Evolutionary conservation across 2,888 invertebrate genomes (phyloP).

Genomic region (Nymphalis c-album): DNA sequence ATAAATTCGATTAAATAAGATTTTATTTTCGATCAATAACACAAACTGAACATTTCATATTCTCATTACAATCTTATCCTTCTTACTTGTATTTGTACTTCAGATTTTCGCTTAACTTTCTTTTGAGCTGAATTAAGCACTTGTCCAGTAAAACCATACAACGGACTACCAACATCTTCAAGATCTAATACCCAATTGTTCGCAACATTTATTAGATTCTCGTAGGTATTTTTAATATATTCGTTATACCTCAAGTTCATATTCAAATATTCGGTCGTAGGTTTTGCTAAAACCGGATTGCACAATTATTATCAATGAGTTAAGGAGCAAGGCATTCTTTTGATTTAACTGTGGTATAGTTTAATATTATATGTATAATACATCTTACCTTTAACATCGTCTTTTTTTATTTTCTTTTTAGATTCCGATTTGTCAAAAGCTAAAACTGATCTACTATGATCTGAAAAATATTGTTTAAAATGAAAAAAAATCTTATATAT

Average conservation of each 20-base stretch:
- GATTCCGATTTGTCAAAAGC: conserved; percentile 50
- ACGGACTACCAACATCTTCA: conserved; percentile 59
- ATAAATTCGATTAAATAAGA: neutral
- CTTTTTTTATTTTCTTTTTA: conserved; percentile 67
- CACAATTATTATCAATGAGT: neutral
- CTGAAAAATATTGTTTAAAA: conserved; percentile 28
- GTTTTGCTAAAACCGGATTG: conserved; percentile 52
- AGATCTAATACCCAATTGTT: conserved; percentile 70
- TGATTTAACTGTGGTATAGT: neutral
- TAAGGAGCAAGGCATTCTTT: neutral
- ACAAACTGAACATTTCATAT: too few species aligned
- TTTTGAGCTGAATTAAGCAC: conserved; percentile 58
- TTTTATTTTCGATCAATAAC: neutral
- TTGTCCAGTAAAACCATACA: conserved; percentile 62
- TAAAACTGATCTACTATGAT: conserved; percentile 52
- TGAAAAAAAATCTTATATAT: neutral
- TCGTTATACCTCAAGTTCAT: conserved; percentile 68
- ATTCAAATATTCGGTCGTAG: conserved; percentile 54
- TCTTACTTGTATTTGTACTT: conserved; percentile 57
- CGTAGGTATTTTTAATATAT: conserved; percentile 64
- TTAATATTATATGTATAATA: neutral
- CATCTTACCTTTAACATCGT: conserved; percentile 57
- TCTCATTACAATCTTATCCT: neutral
- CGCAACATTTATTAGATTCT: conserved; percentile 62
- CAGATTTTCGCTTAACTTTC: conserved; percentile 68